A percentile compares a stretch with the other conserved stretches of the same genome.
Evolutionary conservation across 2,113 vertebrate genomes (phyloP).

Genomic region (Equus quagga): DNA sequence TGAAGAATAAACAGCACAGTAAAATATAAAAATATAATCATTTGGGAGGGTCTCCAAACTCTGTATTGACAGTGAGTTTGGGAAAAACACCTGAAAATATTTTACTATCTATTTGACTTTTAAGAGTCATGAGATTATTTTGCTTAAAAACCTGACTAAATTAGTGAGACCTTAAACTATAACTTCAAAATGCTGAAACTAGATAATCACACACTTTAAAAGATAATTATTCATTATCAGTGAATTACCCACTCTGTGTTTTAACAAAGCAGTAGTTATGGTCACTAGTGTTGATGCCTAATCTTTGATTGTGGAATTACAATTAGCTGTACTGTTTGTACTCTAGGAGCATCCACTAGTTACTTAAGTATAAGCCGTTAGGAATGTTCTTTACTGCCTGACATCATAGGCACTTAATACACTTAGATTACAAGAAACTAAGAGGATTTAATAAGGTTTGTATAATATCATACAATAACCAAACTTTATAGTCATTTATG

Average conservation of each 20-base stretch:
- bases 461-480: conserved; percentile 11
- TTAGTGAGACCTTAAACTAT: conserved; percentile 24
- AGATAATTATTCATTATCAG: conserved; percentile 7
- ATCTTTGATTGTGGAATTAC: not conserved
- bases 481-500: not conserved
- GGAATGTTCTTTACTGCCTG: not conserved
- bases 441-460: conserved; percentile 7
- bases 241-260: not conserved
- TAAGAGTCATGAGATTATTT: conserved; percentile 32
- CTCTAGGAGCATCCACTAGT: not conserved
- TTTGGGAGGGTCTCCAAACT: conserved; percentile 7
- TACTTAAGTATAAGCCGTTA: not conserved
- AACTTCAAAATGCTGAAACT: conserved; percentile 38
- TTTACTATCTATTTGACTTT: conserved; percentile 13
- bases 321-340: not conserved
- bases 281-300: not conserved
- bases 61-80: not conserved
- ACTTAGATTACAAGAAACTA: conserved; percentile 4
- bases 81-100: not conserved
- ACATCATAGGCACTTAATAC: not conserved
- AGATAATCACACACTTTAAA: not conserved
- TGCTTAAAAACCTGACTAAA: conserved; percentile 12
- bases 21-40: conserved; percentile 1
- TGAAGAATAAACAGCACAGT: not conserved
- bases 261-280: not conserved